phyloP scores from a whole-genome alignment of 2,797 vertebrate species.

The Leptatherina wallacei region DNA sequence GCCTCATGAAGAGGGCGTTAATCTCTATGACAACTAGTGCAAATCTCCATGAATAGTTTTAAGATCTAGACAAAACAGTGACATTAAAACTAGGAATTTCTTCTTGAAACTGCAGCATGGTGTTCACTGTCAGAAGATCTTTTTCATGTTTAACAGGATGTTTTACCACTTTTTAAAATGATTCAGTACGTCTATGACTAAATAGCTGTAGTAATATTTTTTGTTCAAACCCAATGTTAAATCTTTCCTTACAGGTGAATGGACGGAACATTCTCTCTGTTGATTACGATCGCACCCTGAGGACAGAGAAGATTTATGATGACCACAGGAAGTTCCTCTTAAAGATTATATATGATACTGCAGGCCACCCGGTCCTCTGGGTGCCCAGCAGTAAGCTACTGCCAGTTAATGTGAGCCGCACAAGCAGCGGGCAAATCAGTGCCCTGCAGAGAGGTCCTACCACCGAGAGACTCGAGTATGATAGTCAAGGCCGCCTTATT shows the following conservation, averaged over 20 bases:
- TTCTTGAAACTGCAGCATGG: constrained; percentile 38
- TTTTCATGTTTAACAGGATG: background rate
- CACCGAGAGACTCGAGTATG: constrained; percentile 93
- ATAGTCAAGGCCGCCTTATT: constrained; percentile 92
- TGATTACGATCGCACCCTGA: constrained; percentile 95
- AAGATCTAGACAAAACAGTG: constrained; percentile 32
- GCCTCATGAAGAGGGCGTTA: constrained; percentile 80
- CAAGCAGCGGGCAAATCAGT: constrained; percentile 92
- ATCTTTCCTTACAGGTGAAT: constrained; percentile 87
- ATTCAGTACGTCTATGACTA: background rate
- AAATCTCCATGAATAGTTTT: constrained; percentile 79
- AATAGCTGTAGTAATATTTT: background rate
- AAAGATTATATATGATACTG: constrained; percentile 94
- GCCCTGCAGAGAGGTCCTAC: constrained; percentile 94
- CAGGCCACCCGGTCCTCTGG: constrained; percentile 97
- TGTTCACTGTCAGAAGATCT: background rate
- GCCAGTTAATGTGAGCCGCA: constrained; percentile 95
- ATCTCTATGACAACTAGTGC: constrained; percentile 83
- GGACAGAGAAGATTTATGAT: constrained; percentile 99
- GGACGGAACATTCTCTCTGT: constrained; percentile 98
- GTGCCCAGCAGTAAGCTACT: constrained; percentile 97
- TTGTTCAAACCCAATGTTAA: constrained; percentile 7
- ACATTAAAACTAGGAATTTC: constrained; percentile 28
- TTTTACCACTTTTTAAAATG: background rate
- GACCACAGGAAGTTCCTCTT: constrained; percentile 98